A percentile compares a stretch with the other conserved stretches of the same genome.
phyloP scores from a whole-genome alignment of 1,140 invertebrate species.

The Acromyrmex charruanus region DNA sequence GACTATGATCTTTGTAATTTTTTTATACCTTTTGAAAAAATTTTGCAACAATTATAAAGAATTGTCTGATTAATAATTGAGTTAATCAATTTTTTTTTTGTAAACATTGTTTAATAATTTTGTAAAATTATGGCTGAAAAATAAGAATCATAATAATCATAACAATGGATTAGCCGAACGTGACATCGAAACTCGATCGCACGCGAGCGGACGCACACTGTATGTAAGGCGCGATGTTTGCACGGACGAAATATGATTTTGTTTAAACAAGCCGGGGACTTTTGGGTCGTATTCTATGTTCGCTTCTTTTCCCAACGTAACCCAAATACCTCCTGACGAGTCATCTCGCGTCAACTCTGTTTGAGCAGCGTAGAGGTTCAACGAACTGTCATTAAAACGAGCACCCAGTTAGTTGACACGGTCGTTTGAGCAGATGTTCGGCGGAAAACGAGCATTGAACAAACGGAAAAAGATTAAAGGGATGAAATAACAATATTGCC shows the following conservation, averaged over 20 bases:
- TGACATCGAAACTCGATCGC: slow-evolving; percentile 46
- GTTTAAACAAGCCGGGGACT: slow-evolving; percentile 46
- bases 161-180: not conserved
- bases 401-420: slow-evolving; percentile 34
- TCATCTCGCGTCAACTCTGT: slow-evolving; percentile 59
- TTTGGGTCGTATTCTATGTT: not conserved
- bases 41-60: too few species aligned
- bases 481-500: not conserved
- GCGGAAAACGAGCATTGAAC: slow-evolving; percentile 35
- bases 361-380: slow-evolving; percentile 41
- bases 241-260: slow-evolving; percentile 52
- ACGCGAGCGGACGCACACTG: slow-evolving; percentile 12
- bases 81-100: not conserved
- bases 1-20: too few species aligned
- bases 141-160: not conserved
- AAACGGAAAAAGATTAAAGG: slow-evolving; percentile 55
- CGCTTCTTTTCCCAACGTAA: slow-evolving; percentile 32
- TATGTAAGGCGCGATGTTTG: slow-evolving; percentile 34
- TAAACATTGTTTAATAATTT: not conserved
- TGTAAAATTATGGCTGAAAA: not conserved
- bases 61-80: not conserved
- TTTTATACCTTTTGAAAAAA: too few species aligned
- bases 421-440: slow-evolving; percentile 58
- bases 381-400: slow-evolving; percentile 59
- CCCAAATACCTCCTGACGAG: slow-evolving; percentile 53